phyloP scores from a whole-genome alignment of 2,113 vertebrate genomes.

The Todiramphus chloris region DNA sequence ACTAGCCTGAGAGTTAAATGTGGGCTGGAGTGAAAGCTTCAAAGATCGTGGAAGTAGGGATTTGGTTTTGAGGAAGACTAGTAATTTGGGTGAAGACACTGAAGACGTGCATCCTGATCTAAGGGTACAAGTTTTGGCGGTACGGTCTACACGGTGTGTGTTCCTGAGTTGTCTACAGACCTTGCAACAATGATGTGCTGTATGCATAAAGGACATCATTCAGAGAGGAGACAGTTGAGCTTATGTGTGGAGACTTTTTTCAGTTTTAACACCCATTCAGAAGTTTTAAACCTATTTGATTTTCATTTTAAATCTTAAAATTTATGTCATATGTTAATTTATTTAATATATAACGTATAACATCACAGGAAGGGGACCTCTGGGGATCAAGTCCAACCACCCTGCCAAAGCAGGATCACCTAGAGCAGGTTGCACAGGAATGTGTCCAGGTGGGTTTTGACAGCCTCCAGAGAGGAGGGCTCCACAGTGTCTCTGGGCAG shows the following conservation, averaged over 20 bases:
- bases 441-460: too few species aligned
- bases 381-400: too few species aligned
- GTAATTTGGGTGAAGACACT: not conserved
- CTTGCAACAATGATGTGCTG: too few species aligned
- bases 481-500: too few species aligned
- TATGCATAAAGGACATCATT: not conserved
- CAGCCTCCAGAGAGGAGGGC: too few species aligned
- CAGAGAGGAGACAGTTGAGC: not conserved
- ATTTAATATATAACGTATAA: not conserved
- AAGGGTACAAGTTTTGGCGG: not conserved
- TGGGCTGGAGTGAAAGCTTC: not conserved
- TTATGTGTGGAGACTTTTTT: not conserved
- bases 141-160: not conserved
- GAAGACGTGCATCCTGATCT: not conserved
- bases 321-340: not conserved
- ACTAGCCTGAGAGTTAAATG: not conserved
- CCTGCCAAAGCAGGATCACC: too few species aligned
- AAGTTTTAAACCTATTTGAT: not conserved
- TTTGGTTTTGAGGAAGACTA: not conserved
- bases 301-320: not conserved
- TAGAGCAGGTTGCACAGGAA: too few species aligned
- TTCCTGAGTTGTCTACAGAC: not conserved
- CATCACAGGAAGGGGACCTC: too few species aligned
- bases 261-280: not conserved
- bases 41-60: not conserved